A percentile compares a stretch with the other conserved stretches of the same genome.
Conservation (phyloP, 2,113 vertebrate genomes). For the Cavia aperea region DNA sequence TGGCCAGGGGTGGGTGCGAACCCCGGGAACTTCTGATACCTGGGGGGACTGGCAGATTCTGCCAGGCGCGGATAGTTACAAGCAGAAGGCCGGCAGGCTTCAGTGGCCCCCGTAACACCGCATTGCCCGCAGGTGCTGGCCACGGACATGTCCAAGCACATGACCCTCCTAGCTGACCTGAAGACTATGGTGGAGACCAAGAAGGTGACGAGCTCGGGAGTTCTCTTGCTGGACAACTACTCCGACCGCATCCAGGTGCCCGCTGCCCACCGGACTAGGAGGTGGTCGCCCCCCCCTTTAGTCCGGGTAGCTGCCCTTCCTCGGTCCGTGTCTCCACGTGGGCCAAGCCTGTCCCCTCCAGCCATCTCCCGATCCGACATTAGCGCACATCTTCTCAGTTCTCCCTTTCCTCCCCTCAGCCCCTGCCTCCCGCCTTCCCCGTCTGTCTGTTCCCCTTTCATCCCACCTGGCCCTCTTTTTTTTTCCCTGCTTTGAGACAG, state of each 20-base stretch:
- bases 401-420: neutral
- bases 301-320: neutral
- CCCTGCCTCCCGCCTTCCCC: too few species aligned
- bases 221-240: constrained; percentile 92
- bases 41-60: neutral
- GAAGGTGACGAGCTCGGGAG: constrained; percentile 94
- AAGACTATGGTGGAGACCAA: constrained; percentile 98
- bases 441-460: neutral
- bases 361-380: neutral
- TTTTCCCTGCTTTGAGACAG: neutral
- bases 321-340: neutral
- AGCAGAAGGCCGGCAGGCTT: neutral
- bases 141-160: constrained; percentile 97
- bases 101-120: neutral
- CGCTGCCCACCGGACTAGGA: accelerated
- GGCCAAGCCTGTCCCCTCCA: neutral
- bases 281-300: neutral
- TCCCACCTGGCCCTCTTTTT: neutral
- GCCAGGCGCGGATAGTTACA: neutral
- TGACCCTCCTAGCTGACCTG: constrained; percentile 92
- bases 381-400: neutral
- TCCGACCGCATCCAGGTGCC: constrained; percentile 91
- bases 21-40: neutral
- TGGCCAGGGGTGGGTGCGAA: neutral
- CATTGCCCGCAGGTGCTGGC: constrained; percentile 83